Evolutionary conservation across 2,113 vertebrate species (phyloP).

Genomic region (Mionectes macconnelli): DNA sequence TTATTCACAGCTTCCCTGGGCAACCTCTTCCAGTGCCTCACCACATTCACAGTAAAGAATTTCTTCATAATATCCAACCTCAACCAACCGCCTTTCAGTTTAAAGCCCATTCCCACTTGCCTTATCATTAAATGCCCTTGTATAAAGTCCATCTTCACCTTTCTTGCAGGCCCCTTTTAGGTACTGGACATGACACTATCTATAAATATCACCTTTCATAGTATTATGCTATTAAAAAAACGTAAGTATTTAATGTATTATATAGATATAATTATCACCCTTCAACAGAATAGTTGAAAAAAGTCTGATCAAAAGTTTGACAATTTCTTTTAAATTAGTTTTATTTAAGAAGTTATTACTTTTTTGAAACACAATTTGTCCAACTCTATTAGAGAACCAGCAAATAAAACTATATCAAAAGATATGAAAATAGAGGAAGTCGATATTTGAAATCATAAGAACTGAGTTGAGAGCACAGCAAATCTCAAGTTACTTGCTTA

Average conservation of each 20-base stretch:
- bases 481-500: neutral
- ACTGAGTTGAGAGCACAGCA: neutral
- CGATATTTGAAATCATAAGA: neutral
- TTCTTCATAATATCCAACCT: neutral
- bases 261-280: neutral
- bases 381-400: neutral
- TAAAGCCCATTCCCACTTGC: neutral
- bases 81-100: neutral
- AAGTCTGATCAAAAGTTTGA: neutral
- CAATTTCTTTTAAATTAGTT: neutral
- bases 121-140: neutral
- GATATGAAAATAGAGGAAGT: neutral
- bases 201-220: neutral
- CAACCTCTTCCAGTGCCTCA: neutral
- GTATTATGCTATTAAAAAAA: neutral
- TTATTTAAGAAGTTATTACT: neutral
- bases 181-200: neutral
- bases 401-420: neutral
- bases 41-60: neutral
- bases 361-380: neutral
- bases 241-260: neutral
- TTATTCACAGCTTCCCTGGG: neutral
- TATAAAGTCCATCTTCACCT: neutral
- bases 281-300: neutral
- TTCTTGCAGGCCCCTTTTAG: neutral